These are phyloP conservation scores for Plectrocnemia conspersa DNA, from an alignment of 1,140 invertebrate genomes.

Conservation along the genomic window DNA sequence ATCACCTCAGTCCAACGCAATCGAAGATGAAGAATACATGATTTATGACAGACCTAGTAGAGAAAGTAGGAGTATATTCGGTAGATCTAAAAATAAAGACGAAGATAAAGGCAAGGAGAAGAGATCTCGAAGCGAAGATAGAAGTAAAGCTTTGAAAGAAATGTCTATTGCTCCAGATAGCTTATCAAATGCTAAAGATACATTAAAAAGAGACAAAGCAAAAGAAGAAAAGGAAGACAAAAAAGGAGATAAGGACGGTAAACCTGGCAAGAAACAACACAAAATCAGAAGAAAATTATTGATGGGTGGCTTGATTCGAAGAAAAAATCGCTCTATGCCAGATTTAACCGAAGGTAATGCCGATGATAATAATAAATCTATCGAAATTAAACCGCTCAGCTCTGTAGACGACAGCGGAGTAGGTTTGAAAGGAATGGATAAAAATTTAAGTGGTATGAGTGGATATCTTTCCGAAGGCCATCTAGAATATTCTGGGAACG, in stretches of 20 bases:
- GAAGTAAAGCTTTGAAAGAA: slow-evolving; percentile 67
- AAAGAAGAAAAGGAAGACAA: slow-evolving; percentile 62
- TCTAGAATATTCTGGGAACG: slow-evolving; percentile 62
- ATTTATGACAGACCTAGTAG: slow-evolving; percentile 60
- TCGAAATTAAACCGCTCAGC: slow-evolving; percentile 48
- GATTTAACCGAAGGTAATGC: slow-evolving; percentile 74
- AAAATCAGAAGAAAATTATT: slow-evolving; percentile 82
- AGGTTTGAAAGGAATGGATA: slow-evolving; percentile 59
- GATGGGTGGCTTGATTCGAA: slow-evolving; percentile 81
- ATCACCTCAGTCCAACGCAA: slow-evolving; percentile 57
- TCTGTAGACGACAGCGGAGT: slow-evolving; percentile 71
- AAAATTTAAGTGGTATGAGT: slow-evolving; percentile 57
- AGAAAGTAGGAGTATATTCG: slow-evolving; percentile 59
- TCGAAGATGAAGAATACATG: slow-evolving; percentile 67
- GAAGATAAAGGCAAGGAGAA: slow-evolving; percentile 72
- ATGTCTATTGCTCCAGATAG: slow-evolving; percentile 59
- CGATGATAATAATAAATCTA: slow-evolving; percentile 47
- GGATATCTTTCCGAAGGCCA: slow-evolving; percentile 85
- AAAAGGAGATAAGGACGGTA: slow-evolving; percentile 59
- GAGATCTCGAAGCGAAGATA: slow-evolving; percentile 74
- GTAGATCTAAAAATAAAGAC: slow-evolving; percentile 61
- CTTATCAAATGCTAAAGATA: slow-evolving; percentile 52
- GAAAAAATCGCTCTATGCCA: slow-evolving; percentile 88
- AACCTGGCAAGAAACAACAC: slow-evolving; percentile 82
- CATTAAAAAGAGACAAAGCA: slow-evolving; percentile 53